Conservation (phyloP, 1,140 invertebrate genomes). For the Galendromus occidentalis region DNA sequence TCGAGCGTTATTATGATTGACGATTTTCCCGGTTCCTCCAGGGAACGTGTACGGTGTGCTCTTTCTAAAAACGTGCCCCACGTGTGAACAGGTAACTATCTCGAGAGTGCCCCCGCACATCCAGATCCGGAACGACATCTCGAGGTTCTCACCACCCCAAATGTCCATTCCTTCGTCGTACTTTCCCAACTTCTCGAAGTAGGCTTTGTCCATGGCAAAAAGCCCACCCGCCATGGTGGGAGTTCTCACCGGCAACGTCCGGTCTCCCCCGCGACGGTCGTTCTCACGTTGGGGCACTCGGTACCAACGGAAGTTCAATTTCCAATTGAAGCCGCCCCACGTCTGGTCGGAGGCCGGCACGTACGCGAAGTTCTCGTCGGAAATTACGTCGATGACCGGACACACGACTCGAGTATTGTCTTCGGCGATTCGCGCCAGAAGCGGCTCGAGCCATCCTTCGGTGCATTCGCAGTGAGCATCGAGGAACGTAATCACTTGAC, state of each 20-base stretch:
- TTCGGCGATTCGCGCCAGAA: constrained; percentile 65
- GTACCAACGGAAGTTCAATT: constrained; percentile 90
- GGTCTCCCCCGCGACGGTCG: constrained; percentile 63
- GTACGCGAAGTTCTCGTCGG: constrained; percentile 91
- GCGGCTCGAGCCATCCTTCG: constrained; percentile 82
- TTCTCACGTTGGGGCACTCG: constrained; percentile 84
- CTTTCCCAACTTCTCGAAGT: constrained; percentile 88
- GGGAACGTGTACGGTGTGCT: constrained; percentile 98
- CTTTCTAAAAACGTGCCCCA: constrained; percentile 93
- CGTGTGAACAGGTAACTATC: constrained; percentile 74
- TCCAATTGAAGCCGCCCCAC: constrained; percentile 96
- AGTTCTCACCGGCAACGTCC: constrained; percentile 66
- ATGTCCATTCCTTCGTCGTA: constrained; percentile 99
- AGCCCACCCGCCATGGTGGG: constrained; percentile 98
- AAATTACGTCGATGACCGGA: constrained; percentile 95
- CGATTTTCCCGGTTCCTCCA: constrained; percentile 86
- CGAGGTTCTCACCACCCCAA: constrained; percentile 97
- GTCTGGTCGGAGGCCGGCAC: constrained; percentile 72
- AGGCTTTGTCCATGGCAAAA: constrained; percentile 87
- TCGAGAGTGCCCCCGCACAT: constrained; percentile 84
- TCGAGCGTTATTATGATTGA: constrained; percentile 93
- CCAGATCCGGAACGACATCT: constrained; percentile 98
- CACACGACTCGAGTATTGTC: constrained; percentile 82
- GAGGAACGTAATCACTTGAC: constrained; percentile 83
- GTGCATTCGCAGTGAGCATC: constrained; percentile 81